These are phyloP conservation scores for Takifugu ocellatus DNA, from an alignment of 2,797 vertebrate genomes.

Conservation along the genomic window DNA sequence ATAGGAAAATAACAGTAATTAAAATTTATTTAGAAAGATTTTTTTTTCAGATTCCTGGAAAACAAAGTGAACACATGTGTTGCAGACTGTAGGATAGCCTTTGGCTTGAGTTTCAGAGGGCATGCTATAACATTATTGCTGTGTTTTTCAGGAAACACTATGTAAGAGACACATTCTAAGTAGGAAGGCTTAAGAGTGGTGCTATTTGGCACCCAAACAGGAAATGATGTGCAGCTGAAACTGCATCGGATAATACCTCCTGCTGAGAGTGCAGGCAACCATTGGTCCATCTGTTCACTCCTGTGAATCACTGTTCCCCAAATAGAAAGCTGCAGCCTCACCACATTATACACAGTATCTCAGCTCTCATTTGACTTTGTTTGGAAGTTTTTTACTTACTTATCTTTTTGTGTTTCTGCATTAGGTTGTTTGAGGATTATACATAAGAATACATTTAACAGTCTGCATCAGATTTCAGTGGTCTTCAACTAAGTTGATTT, in stretches of 20 bases:
- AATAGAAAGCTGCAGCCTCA: conserved; percentile 62
- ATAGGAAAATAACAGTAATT: no score
- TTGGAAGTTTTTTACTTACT: conserved; percentile 33
- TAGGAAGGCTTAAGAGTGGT: conserved; percentile 9
- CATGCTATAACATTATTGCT: no score
- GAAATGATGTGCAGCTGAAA: conserved; percentile 56
- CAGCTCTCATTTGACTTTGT: conserved; percentile 18
- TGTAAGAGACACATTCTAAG: conserved; percentile 33
- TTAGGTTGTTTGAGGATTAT: no score
- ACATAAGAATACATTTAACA: no score
- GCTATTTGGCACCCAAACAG: conserved; percentile 55
- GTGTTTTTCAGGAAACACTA: background rate
- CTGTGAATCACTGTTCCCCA: conserved; percentile 60
- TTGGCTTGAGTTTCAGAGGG: no score
- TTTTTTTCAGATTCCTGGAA: no score
- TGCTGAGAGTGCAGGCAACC: conserved; percentile 57
- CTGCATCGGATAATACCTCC: conserved; percentile 63
- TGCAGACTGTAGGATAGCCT: no score
- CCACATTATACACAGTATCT: conserved; percentile 32
- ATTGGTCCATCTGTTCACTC: conserved; percentile 66
- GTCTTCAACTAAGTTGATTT: no score
- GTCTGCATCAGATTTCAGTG: no score
- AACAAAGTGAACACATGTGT: no score
- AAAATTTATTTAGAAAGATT: no score
- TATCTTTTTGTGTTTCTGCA: conserved; percentile 3